Base-by-base conservation (phyloP, 2,797 vertebrate species). In the Anguilla obscura region DNA sequence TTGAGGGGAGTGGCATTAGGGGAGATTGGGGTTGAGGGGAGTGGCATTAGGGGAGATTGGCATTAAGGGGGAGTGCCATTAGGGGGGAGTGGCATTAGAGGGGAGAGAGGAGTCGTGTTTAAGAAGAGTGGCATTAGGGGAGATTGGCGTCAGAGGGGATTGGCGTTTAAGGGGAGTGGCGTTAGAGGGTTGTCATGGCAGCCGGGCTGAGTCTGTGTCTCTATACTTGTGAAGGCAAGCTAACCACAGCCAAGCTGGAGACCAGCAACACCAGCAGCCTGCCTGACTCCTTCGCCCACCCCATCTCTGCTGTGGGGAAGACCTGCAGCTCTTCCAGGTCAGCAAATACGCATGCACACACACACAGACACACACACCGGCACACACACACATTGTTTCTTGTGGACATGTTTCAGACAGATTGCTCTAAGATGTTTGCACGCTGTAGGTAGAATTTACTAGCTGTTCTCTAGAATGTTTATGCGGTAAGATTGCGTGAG, bases 221-320 rank as follows among this genome's bases (percentile, higher is more conserved):
- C 6, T 50, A 1, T 52, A 54, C 84, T 71, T 89, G 63, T 82
- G 66, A 80, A 90, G 97, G 97, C 97, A 45, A 45, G 40, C 40
- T 97, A 95, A 97, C 97, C 93, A 96, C 97, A 87, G 96, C 96
- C 93, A 97, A 97, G 94, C 92, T 97, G 95, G 97, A 98, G 94
- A 91, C 92, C 90, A 93, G 92, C 90, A 92, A 89, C 1, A 84
- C 93, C 88, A 94, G 93, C 91, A 95, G 93, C 90, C 93, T 95
- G 90, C 96, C 96, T n/a, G 97, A 98, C 89, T 94, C 97, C 0
- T 96, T 98, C 92, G 96, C 95, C 56, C 96, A 94, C 89, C 96
- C 98, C 85, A 98, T 98, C 97, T 97, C 97, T 85, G 95, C 96
- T 21, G 96, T 96, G 89, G 97, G 97, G 93, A 97, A 95, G 91